Base-by-base conservation (phyloP, 2,888 invertebrate species). In the Drosophila imparisetae region DNA sequence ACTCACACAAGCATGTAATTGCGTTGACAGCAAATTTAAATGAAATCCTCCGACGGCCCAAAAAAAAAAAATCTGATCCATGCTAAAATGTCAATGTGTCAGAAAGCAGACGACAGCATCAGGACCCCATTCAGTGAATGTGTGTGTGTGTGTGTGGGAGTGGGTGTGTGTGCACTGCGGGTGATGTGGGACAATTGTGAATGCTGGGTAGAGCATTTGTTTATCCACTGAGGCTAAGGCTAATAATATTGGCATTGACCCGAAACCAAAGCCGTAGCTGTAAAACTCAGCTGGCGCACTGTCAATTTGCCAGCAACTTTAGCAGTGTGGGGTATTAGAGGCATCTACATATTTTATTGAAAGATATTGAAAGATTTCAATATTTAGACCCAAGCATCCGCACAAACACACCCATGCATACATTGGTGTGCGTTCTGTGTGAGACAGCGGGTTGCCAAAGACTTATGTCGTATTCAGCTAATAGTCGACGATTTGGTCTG, bases 321-420 rank as follows among this genome's bases (percentile, higher is more conserved):
- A 18, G 50, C 21, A 49, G 50, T 38, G 0, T 53, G 24, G 45
- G 10, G 68, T 40, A 70, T 74, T 67, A 45, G 64, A 72, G 72
- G 86, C 84, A 90, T 90, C 78, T 86, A 75, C 90, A 90, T 90
- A 90, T 89, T 90, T 90, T 90, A 91, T 91, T 86, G 87, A 83
- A 86, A 76, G 77, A 81, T 81, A 77, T 80, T 87, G 87, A 86
- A 90, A 80, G 90, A 89, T 89, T 89, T 91, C 89, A 81, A 89
- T 82, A 83, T 76, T 72, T 62, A 67, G 62, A 78, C 21, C 55
- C 65, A 48, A 27, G 10, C 49, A 58, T 42, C 45, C 29, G 53
- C 53, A 67, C 49, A 32, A 40, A 55, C 50, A 54, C 30, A 57
- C 58, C 36, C 30, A 50, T 34, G 45, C 24, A 24, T 40, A 60